Base-by-base conservation (phyloP, 1,140 invertebrate genomes). In the Diorhabda elongata region DNA sequence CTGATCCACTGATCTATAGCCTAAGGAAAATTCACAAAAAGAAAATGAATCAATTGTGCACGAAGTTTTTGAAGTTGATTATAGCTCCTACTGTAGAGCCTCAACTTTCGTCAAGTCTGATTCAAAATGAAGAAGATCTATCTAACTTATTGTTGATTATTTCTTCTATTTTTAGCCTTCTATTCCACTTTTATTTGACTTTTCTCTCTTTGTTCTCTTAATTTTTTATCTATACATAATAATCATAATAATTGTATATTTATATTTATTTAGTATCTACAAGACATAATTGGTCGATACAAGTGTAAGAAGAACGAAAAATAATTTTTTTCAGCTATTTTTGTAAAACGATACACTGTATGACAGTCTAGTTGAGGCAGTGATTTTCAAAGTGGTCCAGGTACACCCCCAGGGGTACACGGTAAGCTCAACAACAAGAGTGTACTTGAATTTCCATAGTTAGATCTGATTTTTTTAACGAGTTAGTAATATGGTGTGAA, bases 181-280 rank as follows among this genome's bases (percentile, higher is more conserved):
- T 5, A 5, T 5, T 52, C 2, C 8, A 52, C 5, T 52, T 52
- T 52, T 52, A 5, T 2, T 52, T 52, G 8, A 8, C 45, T 5
- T 52, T 8, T 52, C 8, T 52, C 8, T 5, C 45, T 1, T 52
- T 52, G 45, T 52, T 5, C 45, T 52, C 5, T 52, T 52, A 52
- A 5, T 5, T 5, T 52, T 52, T 5, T 8, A 52, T 52, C 5
- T 52, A 52, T 52, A 52, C 8, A 52, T 52, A 52, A 8, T 5
- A 5, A 52, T 52, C 5, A 52, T 5, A 52, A 52, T 52, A 5
- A 52, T 52, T 52, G 5, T 52, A 52, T 52, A 61, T 67, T 44
- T 26, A 8, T 45, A 44, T 65, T 57, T 65, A 65, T 60, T 60
- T 65, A 11, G 1, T 57, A 65, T 42, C 47, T 56, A 8, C 7